Percentiles rank a stretch among this genome's conserved stretches.
Conservation (phyloP, 2,797 vertebrate species). For the Muraenolepis orangiensis region DNA sequence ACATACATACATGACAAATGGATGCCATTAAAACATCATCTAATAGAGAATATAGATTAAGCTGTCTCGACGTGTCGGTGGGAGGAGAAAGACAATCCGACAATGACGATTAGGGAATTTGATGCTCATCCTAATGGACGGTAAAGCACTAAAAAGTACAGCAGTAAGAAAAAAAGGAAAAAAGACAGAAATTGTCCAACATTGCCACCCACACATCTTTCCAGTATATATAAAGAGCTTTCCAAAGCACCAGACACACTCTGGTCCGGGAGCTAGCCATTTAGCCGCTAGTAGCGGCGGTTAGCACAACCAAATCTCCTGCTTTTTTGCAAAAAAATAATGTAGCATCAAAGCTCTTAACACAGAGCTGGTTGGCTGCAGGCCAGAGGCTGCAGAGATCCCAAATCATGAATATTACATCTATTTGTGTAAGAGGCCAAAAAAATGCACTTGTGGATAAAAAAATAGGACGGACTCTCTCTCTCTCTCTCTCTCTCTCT, state of each 20-base stretch:
- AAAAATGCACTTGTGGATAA: conserved; percentile 4
- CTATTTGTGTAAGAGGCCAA: conserved; percentile 8
- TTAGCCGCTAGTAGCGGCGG: conserved; percentile 4
- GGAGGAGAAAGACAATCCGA: not conserved
- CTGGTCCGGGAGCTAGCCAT: conserved; percentile 18
- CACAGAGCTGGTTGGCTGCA: conserved; percentile 12
- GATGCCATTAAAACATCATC: not conserved
- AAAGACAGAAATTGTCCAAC: not conserved
- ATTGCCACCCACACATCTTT: conserved; percentile 21
- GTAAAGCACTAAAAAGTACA: not conserved
- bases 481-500: not conserved
- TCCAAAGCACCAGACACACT: conserved; percentile 27
- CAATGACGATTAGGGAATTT: not conserved
- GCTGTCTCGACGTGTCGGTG: not conserved
- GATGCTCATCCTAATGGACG: not conserved
- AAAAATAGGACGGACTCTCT: not conserved
- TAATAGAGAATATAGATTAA: not conserved
- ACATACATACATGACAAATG: not conserved
- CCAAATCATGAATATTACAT: conserved; percentile 6
- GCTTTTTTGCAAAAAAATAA: conserved; percentile 15
- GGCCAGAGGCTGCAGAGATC: conserved; percentile 3
- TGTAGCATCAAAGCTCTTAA: conserved; percentile 18
- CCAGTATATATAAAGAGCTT: conserved; percentile 1
- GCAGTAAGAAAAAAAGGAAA: not conserved
- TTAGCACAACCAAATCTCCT: conserved; percentile 13